phyloP scores from a whole-genome alignment of 2,888 invertebrate species.

The Ditylenchus weischeri region DNA sequence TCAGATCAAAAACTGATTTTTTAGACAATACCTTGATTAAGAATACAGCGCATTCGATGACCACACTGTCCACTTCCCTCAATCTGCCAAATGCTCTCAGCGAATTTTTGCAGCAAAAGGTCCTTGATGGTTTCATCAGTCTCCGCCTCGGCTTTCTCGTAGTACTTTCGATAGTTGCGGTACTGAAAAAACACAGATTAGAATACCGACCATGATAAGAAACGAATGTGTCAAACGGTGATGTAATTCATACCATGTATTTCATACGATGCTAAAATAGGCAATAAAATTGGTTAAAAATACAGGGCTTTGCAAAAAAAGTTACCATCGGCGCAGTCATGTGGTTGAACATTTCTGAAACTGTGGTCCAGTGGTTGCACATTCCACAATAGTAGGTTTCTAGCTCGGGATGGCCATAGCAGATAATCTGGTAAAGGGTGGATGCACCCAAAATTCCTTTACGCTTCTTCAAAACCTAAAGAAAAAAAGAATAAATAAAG shows the following conservation, averaged over 20 bases:
- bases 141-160: slow-evolving; percentile 26
- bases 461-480: slow-evolving; percentile 21
- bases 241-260: slow-evolving; percentile 28
- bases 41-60: slow-evolving; percentile 33
- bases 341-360: slow-evolving; percentile 36
- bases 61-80: slow-evolving; percentile 32
- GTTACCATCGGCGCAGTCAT: slow-evolving; percentile 19
- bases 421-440: slow-evolving; percentile 32
- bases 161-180: slow-evolving; percentile 34
- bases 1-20: too few relatives aligned
- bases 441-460: slow-evolving; percentile 25
- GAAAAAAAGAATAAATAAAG: too few relatives aligned
- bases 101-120: slow-evolving; percentile 23
- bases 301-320: too few relatives aligned
- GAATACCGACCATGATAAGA: too few relatives aligned
- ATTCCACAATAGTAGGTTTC: slow-evolving; percentile 37
- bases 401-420: slow-evolving; percentile 36
- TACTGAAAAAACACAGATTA: slow-evolving; percentile 19
- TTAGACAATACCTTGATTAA: slow-evolving; percentile 3
- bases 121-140: slow-evolving; percentile 26
- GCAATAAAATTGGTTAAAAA: too few relatives aligned
- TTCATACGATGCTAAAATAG: slow-evolving; percentile 29
- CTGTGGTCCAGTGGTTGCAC: slow-evolving; percentile 40
- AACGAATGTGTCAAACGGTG: neutral
- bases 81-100: slow-evolving; percentile 25